Conservation (phyloP, 2,797 vertebrate genomes). For the Enteromius radiatus region DNA sequence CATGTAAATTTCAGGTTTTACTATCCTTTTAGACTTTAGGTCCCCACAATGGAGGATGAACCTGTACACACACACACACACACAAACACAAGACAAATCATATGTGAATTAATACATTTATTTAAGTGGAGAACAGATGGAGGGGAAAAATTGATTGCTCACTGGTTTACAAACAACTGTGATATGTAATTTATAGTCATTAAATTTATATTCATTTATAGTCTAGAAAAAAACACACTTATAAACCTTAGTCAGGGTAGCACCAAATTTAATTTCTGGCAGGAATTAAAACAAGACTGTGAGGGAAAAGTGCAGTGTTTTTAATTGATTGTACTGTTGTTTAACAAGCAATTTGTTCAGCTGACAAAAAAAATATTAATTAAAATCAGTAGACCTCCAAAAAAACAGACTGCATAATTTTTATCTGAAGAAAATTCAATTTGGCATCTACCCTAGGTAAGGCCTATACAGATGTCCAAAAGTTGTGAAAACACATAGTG, state of each 20-base stretch:
- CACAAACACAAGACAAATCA: background rate
- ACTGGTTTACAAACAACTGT: background rate
- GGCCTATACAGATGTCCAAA: background rate
- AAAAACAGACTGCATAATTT: background rate
- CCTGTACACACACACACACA: background rate
- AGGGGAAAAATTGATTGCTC: background rate
- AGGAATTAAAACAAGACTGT: background rate
- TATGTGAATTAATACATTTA: constrained; percentile 3
- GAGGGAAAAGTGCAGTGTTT: background rate
- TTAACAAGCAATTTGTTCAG: background rate
- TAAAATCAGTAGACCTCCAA: background rate
- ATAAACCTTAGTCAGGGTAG: background rate
- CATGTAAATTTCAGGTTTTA: background rate
- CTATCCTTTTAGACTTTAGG: background rate
- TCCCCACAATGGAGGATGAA: background rate
- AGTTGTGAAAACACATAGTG: constrained; percentile 14
- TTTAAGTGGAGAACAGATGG: constrained; percentile 5
- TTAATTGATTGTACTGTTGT: background rate
- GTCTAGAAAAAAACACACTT: background rate
- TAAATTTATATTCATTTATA: too few relatives aligned
- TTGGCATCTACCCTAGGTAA: background rate
- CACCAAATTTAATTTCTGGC: background rate
- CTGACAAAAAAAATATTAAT: background rate
- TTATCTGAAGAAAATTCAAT: background rate
- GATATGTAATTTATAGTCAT: background rate